These are phyloP conservation scores for Phaethornis superciliosus DNA, from an alignment of 2,113 vertebrate genomes.

Conservation along the genomic window DNA sequence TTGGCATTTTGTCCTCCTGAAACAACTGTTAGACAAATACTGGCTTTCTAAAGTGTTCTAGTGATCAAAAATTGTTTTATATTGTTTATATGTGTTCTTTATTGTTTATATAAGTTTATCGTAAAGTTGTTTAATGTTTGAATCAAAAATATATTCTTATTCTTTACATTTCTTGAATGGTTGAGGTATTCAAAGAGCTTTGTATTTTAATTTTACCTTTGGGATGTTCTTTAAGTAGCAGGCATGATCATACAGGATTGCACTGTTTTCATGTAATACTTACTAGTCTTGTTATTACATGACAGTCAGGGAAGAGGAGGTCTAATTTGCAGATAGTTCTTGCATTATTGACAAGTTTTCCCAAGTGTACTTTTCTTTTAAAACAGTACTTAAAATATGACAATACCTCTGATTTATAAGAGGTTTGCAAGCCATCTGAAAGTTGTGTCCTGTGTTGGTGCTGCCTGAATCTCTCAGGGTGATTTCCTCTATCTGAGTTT, in stretches of 20 bases:
- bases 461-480: background rate
- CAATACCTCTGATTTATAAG: background rate
- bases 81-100: background rate
- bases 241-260: background rate
- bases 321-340: background rate
- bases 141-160: background rate
- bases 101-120: background rate
- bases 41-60: background rate
- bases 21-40: background rate
- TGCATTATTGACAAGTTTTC: background rate
- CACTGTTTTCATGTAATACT: background rate
- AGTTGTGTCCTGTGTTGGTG: background rate
- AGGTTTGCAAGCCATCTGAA: background rate
- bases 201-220: background rate
- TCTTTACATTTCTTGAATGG: background rate
- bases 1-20: background rate
- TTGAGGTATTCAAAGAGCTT: background rate
- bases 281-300: background rate
- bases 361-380: background rate
- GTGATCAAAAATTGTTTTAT: background rate
- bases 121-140: background rate
- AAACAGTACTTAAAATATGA: background rate
- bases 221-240: background rate
- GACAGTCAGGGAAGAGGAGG: background rate
- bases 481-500: background rate